Conservation (phyloP, 2,888 invertebrate species). For the Parnassius mnemosyne region DNA sequence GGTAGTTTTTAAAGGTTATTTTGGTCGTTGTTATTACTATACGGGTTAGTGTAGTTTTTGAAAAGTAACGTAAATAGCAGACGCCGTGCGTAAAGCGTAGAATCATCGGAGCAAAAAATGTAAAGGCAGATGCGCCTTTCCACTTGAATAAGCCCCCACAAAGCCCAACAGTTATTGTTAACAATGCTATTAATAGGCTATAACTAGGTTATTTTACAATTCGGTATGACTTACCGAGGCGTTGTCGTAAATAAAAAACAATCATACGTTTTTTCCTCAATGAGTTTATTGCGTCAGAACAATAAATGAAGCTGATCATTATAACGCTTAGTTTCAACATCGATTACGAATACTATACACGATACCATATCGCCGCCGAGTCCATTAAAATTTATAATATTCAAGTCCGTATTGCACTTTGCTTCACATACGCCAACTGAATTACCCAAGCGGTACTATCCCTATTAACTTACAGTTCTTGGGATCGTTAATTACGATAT, state of each 20-base stretch:
- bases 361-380: conserved; percentile 62
- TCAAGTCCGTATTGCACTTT: conserved; percentile 75
- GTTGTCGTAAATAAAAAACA: conserved; percentile 64
- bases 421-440: conserved; percentile 65
- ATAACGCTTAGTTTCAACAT: conserved; percentile 81
- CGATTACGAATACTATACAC: conserved; percentile 77
- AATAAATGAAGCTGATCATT: conserved; percentile 79
- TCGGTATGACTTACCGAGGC: conserved; percentile 48
- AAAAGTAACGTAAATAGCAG: conserved; percentile 1
- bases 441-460: conserved; percentile 65
- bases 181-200: conserved; percentile 46
- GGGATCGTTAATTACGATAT: conserved; percentile 75
- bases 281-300: conserved; percentile 80
- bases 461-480: conserved; percentile 77
- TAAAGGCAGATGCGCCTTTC: conserved; percentile 43
- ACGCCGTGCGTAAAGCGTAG: conserved; percentile 10
- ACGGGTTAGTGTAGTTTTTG: conserved; percentile 1
- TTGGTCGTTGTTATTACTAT: neutral
- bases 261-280: conserved; percentile 65
- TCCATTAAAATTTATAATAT: conserved; percentile 74
- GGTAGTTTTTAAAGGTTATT: neutral
- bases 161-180: conserved; percentile 33
- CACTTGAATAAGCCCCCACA: conserved; percentile 45
- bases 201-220: conserved; percentile 50
- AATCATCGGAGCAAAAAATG: conserved; percentile 27